Base-by-base conservation (phyloP, 2,797 vertebrate genomes). In the Hoplostethus mediterraneus region DNA sequence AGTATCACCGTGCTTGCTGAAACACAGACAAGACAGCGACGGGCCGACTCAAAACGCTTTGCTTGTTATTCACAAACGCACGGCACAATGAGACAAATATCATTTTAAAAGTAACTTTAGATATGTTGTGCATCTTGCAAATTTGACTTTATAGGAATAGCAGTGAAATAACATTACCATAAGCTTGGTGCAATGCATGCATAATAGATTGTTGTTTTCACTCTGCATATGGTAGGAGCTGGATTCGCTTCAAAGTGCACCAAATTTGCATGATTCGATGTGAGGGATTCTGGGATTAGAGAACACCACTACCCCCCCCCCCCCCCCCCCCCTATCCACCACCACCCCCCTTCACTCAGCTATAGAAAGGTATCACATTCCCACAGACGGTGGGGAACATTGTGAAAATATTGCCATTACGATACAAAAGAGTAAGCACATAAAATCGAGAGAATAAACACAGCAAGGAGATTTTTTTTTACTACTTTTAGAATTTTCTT, bases 181-280 rank as follows among this genome's bases (percentile, higher is more conserved):
- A 95, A 95, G 94, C 94, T 92, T 92, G 93, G 93, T 94, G 94
- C 93, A 94, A 93, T 92, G 93, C 95, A 95, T 95, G 94, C 95
- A 95, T 95, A 95, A 95, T 95, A 94, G 92, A 95, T 93, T 94
- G 94, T 95, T 95, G 94, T 95, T 94, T 95, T 94, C 92, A 93
- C 90, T 94, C 90, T 92, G 94, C 95, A 94, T 94, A 93, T 94
- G 92, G 93, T 93, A 90, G 94, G 92, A 95, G 94, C 93, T 93
- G 94, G 94, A 94, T 95, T 94, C 91, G 92, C 94, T 95, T 95
- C 93, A 95, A 95, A 95, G 92, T 94, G 93, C 92, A 94, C 94
- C 90, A 90, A 91, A 95, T 95, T 95, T 95, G 94, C 94, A 95
- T 95, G 94, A 95, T 95, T 94, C 92, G 90, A 95, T 95, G 93